Evolutionary conservation across 2,797 vertebrate genomes (phyloP).

Genomic region (Vespertilio murinus): DNA sequence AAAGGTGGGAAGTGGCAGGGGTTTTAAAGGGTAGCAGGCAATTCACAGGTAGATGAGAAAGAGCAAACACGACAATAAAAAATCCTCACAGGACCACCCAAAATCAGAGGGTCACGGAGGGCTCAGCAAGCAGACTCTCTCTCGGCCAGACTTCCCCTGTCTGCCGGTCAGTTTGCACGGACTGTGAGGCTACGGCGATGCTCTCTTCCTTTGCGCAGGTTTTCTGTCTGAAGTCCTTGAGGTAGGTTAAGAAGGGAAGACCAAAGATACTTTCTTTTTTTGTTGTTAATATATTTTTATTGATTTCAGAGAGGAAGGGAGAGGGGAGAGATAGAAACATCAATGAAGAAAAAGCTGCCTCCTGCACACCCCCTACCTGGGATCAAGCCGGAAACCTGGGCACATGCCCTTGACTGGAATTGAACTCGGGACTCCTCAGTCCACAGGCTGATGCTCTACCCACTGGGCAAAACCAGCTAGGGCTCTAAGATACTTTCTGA

Average conservation of each 20-base stretch:
- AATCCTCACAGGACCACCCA: neutral
- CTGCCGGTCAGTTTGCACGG: neutral
- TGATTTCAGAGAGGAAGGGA: too few species aligned
- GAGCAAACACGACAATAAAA: neutral
- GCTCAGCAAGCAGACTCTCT: neutral
- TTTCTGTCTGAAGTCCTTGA: neutral
- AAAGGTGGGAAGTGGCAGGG: neutral
- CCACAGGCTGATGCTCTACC: too few species aligned
- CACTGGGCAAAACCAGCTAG: too few species aligned
- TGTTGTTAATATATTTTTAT: too few species aligned
- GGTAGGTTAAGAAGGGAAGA: neutral
- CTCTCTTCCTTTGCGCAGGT: neutral
- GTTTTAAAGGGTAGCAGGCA: neutral
- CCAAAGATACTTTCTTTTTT: neutral
- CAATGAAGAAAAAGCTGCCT: too few species aligned
- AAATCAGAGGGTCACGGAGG: neutral
- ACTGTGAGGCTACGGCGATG: neutral
- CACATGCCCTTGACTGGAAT: too few species aligned
- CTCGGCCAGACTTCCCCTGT: neutral
- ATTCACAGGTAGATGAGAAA: neutral
- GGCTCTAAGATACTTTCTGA: neutral
- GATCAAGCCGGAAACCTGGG: too few species aligned
- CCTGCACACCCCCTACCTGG: too few species aligned
- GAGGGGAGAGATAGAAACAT: too few species aligned
- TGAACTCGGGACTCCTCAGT: too few species aligned